Base-by-base conservation (phyloP, 2,797 vertebrate genomes). In the Pelodytes ibericus region DNA sequence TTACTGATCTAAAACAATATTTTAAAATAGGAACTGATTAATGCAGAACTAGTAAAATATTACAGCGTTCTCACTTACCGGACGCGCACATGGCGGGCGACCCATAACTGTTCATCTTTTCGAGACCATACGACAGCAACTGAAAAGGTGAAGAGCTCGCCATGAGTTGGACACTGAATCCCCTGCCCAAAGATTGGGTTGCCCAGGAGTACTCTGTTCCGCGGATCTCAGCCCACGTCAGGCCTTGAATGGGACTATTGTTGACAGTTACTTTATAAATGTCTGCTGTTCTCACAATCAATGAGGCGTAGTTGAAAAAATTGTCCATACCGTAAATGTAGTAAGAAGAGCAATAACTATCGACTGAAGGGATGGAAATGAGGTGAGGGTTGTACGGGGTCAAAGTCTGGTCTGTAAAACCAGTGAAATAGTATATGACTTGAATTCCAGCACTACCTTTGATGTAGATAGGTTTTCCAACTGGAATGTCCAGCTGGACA, bases 171-270 rank as follows among this genome's bases (percentile, higher is more conserved):
- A 20, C 9, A 29, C n/a, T 18, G 15, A 13, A 47, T 26, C 1
- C 3, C 11, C 81, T 56, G 0, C 3, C 49, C 11, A 31, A 0
- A 4, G 75, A 44, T 68, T 91, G 82, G 2, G 1, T 47, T 8
- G 84, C 41, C 88, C 88, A 93, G 61, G 91, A 92, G 75, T 84
- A 92, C 2, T 85, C 84, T 0, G 86, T 88, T 51, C 81, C 83
- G 0, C 57, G 36, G 4, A 93, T 47, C 0, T 3, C 16, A 25
- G 61, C 39, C 92, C 92, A 94, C 0, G 36, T 2, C 0, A 82
- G 0, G 0, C 24, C 2, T 10, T 1, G 2, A 0, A 31, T 3
- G 0, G 74, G 4, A 0, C 0, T 2, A 1, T 58, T 74, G 77
- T 91, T 86, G 26, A 89, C 9, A 0, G 11, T 80, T 18, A 87